These are phyloP conservation scores for Drosophila erecta DNA, from an alignment of 1,140 invertebrate species.

Conservation along the genomic window DNA sequence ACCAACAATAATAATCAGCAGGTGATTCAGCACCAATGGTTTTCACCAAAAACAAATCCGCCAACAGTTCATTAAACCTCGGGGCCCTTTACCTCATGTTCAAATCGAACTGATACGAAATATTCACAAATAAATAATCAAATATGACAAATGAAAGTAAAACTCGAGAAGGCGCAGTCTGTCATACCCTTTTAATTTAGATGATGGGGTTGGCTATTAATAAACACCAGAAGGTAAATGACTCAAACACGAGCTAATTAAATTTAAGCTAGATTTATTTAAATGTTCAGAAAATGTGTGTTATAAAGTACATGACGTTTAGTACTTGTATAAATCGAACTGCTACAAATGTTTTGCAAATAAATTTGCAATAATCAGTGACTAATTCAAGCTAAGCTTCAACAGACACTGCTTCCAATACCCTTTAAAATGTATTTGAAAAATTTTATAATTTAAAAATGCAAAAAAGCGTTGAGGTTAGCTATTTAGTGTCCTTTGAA, in stretches of 20 bases:
- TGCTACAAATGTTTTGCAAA: conserved; percentile 9
- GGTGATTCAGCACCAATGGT: conserved; percentile 63
- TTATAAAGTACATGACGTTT: conserved; percentile 2
- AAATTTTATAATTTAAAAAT: too few relatives aligned
- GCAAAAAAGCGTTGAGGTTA: too few relatives aligned
- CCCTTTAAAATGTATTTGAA: not conserved
- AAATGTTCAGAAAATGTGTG: not conserved
- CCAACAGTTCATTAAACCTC: conserved; percentile 70
- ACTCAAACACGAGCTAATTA: not conserved
- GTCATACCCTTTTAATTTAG: conserved; percentile 47
- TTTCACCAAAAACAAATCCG: conserved; percentile 75
- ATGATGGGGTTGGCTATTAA: conserved; percentile 1
- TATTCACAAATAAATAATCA: conserved; percentile 63
- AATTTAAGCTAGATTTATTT: conserved; percentile 5
- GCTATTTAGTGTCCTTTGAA: too few relatives aligned
- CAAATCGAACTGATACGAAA: conserved; percentile 63
- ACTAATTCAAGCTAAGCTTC: not conserved
- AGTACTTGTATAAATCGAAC: conserved; percentile 5
- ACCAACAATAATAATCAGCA: conserved; percentile 44
- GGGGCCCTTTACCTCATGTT: conserved; percentile 41
- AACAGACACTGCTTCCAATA: not conserved
- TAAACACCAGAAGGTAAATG: conserved; percentile 6
- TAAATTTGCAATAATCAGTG: not conserved
- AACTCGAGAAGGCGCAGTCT: conserved; percentile 41
- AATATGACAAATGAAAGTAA: conserved; percentile 59